Evolutionary conservation across 2,113 vertebrate genomes (phyloP).

Genomic region (Chaenocephalus aceratus): DNA sequence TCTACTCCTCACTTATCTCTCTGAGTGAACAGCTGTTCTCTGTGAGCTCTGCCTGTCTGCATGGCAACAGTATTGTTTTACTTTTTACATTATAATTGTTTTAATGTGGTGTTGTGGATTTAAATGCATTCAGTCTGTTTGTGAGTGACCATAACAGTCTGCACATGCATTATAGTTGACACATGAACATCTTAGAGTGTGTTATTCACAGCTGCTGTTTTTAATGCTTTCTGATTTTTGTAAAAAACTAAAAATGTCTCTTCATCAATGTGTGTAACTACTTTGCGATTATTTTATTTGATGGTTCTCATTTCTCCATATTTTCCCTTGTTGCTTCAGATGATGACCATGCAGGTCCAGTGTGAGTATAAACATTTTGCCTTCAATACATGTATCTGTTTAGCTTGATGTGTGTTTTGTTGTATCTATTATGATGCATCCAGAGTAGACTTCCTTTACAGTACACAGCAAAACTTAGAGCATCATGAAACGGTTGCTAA

Average conservation of each 20-base stretch:
- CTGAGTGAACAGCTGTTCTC: conserved; percentile 44
- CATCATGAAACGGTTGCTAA: conserved; percentile 18
- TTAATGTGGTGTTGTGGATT: conserved; percentile 31
- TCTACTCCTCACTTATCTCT: conserved; percentile 44
- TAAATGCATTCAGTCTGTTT: conserved; percentile 36
- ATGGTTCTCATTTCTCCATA: conserved; percentile 75
- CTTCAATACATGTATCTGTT: conserved; percentile 17
- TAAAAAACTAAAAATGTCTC: neutral
- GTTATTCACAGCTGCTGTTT: conserved; percentile 7
- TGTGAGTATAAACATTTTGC: conserved; percentile 85
- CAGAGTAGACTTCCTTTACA: conserved; percentile 16
- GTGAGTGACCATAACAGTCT: conserved; percentile 40
- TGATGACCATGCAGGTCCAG: conserved; percentile 96
- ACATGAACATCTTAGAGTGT: neutral
- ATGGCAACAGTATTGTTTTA: conserved; percentile 58
- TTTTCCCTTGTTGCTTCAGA: conserved; percentile 84
- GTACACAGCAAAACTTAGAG: conserved; percentile 24
- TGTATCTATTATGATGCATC: conserved; percentile 30
- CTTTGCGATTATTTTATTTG: conserved; percentile 69
- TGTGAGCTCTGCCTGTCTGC: conserved; percentile 60
- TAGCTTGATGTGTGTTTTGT: conserved; percentile 30
- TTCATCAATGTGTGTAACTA: conserved; percentile 38
- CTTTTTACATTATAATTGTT: conserved; percentile 18
- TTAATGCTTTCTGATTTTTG: conserved; percentile 12
- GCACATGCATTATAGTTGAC: neutral